Evolutionary conservation across 2,888 invertebrate genomes (phyloP).

Genomic region (Thelaira solivaga): DNA sequence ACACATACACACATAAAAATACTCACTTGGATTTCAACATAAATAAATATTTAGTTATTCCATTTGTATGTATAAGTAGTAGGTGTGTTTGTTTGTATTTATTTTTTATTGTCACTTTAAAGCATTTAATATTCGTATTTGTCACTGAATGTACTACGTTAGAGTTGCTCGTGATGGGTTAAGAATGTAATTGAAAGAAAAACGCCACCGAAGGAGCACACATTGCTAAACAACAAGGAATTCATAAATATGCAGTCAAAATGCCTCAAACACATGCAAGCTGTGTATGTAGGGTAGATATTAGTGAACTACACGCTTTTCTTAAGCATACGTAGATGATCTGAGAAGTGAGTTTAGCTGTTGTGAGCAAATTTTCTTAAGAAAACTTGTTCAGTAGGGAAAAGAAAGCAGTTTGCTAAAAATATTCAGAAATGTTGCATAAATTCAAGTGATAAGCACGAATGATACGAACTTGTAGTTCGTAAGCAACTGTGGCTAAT

Average conservation of each 20-base stretch:
- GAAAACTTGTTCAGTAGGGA: no score
- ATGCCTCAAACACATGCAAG: constrained; percentile 14
- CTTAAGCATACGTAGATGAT: not conserved
- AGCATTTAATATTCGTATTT: constrained; percentile 51
- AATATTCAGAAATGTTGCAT: no score
- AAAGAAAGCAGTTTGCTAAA: no score
- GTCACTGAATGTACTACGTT: constrained; percentile 33
- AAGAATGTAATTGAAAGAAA: constrained; percentile 38
- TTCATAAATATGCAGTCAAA: constrained; percentile 10
- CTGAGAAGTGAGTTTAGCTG: no score
- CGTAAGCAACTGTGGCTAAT: no score
- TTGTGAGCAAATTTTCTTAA: no score
- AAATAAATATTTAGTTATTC: constrained; percentile 5
- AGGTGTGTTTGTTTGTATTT: not conserved
- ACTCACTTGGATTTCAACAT: no score
- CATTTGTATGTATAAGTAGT: not conserved
- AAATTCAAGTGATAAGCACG: no score
- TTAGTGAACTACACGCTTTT: no score
- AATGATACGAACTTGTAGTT: no score
- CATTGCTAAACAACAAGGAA: not conserved
- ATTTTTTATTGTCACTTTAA: constrained; percentile 48
- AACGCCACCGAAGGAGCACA: constrained; percentile 7
- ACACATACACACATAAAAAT: not conserved
- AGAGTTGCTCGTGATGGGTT: constrained; percentile 50
- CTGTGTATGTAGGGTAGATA: not conserved